phyloP scores from a whole-genome alignment of 1,140 invertebrate genomes.

The Macrosteles quadrilineatus region DNA sequence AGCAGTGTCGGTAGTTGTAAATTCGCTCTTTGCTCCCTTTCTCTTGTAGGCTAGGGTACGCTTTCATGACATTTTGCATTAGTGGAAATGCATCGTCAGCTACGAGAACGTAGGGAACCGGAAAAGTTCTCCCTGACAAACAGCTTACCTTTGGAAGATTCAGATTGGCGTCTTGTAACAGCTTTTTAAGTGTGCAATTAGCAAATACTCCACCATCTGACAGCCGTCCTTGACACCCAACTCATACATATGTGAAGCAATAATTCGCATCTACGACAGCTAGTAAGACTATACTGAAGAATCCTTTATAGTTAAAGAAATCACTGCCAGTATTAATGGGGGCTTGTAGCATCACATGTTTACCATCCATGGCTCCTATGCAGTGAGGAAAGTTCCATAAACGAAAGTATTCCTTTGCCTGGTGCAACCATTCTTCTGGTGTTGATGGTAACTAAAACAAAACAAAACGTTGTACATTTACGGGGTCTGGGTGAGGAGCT shows the following conservation, averaged over 20 bases:
- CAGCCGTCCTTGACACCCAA: conserved; percentile 50
- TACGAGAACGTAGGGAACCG: too few relatives aligned
- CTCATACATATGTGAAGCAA: conserved; percentile 53
- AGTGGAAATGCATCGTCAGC: background rate
- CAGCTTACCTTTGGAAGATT: background rate
- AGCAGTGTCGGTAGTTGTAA: background rate
- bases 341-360: conserved; percentile 51
- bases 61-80: background rate
- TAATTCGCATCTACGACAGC: too few relatives aligned
- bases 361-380: too few relatives aligned
- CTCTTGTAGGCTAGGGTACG: background rate
- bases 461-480: background rate
- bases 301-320: conserved; percentile 57
- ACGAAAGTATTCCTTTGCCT: background rate
- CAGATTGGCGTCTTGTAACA: background rate
- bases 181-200: background rate
- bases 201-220: conserved; percentile 49
- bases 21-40: background rate
- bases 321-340: conserved; percentile 49
- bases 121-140: background rate
- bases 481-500: background rate
- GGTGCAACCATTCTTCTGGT: conserved; percentile 5
- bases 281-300: conserved; percentile 54
- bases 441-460: background rate
- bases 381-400: conserved; percentile 48